Evolutionary conservation across 1,140 invertebrate genomes (phyloP).

Genomic region (Drosophila murphyi): DNA sequence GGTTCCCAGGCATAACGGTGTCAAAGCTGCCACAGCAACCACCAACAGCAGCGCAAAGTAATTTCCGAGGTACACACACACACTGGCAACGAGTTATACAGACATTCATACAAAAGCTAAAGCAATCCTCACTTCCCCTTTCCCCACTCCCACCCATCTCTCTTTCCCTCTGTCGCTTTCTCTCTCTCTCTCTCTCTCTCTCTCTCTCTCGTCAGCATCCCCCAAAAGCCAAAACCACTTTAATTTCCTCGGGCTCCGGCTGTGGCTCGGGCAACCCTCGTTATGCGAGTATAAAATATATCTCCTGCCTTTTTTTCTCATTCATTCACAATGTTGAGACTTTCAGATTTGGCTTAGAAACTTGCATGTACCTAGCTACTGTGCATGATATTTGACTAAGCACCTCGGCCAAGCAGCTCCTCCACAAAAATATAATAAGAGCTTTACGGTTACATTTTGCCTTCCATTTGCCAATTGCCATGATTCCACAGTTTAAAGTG

Average conservation of each 20-base stretch:
- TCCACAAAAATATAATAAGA: conserved; percentile 7
- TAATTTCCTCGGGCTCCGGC: conserved; percentile 71
- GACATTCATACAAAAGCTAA: conserved; percentile 58
- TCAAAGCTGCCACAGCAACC: conserved; percentile 72
- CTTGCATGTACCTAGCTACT: conserved; percentile 1
- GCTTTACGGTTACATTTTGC: conserved; percentile 38
- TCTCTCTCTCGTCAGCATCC: conserved; percentile 24
- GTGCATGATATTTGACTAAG: conserved; percentile 37
- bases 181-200: too few relatives aligned
- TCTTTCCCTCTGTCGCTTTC: too few relatives aligned
- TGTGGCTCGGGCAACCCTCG: conserved; percentile 45
- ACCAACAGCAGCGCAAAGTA: conserved; percentile 73
- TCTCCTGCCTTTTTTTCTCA: conserved; percentile 53
- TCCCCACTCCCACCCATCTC: too few relatives aligned
- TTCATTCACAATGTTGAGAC: conserved; percentile 46
- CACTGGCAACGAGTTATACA: conserved; percentile 31
- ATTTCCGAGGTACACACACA: conserved; percentile 68
- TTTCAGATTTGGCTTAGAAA: conserved; percentile 36
- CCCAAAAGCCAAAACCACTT: conserved; percentile 72
- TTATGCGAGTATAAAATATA: conserved; percentile 51
- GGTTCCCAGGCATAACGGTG: conserved; percentile 47
- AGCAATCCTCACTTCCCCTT: not conserved
- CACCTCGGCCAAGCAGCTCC: conserved; percentile 9
- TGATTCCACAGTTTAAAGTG: conserved; percentile 68
- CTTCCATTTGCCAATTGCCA: conserved; percentile 56